A percentile compares a stretch with the other conserved stretches of the same genome.
Conservation (phyloP, 2,797 vertebrate species). For the Mormyrops attenuatus region DNA sequence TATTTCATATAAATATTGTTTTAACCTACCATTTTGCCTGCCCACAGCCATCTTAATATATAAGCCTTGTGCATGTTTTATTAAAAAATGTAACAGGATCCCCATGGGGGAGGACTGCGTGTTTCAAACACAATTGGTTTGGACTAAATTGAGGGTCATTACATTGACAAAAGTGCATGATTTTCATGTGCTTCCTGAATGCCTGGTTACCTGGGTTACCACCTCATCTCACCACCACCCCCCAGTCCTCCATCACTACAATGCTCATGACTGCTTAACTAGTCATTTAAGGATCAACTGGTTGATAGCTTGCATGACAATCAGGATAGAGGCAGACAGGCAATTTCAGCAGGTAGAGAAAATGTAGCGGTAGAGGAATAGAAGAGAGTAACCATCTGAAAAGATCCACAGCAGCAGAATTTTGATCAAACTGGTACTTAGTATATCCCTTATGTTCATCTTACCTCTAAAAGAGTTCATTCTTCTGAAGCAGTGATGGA, state of each 20-base stretch:
- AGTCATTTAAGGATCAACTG: background rate
- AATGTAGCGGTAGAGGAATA: background rate
- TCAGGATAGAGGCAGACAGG: background rate
- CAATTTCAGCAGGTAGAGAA: background rate
- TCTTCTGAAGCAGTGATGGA: background rate
- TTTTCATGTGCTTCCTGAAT: background rate
- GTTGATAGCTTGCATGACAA: background rate
- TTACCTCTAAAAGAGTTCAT: background rate
- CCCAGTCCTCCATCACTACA: background rate
- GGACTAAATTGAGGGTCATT: background rate
- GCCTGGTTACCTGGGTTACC: background rate
- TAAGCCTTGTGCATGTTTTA: background rate
- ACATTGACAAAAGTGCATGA: background rate
- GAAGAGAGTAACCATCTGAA: background rate
- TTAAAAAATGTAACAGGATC: background rate
- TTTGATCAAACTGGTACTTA: background rate
- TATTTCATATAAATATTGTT: background rate
- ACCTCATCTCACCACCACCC: background rate
- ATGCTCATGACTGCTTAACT: background rate
- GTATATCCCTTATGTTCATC: background rate
- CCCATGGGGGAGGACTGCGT: background rate
- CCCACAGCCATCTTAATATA: background rate
- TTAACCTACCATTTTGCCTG: background rate
- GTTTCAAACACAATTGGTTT: background rate
- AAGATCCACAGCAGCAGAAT: background rate